Evolutionary conservation across 2,113 vertebrate species (phyloP), one percentile per base, ranked within the genome.

Genomic region (Fukomys damarensis): DNA sequence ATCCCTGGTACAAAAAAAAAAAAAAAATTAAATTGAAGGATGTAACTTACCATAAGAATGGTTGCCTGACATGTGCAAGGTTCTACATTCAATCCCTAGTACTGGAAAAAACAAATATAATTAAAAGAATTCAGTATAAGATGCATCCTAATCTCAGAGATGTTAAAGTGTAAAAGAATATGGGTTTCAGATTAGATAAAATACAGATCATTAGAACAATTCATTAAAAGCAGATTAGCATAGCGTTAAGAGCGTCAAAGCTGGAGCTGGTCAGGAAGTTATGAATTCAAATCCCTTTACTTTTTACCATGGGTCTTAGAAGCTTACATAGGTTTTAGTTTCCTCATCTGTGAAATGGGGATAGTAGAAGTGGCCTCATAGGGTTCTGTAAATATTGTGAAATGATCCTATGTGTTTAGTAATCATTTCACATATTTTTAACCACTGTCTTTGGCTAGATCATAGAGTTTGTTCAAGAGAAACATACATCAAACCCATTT

Each of bases 381-480:
- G 54, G 32, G 10, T 81, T 94, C 38, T 94, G 41, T 92, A 41
- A 96, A 49, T 94, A 85, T 77, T 89, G 46, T 89, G 17, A 92
- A 38, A 70, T 70, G 90, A 85, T 91, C 77, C 89, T 84, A 77
- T 61, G 5, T 72, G 54, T 86, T 72, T 63, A 58, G 70, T 80
- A 93, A 95, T 81, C 86, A 87, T 63, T 66, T 16, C 35, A 88
- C 22, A 4, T 68, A 84, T 90, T 95, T 76, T 96, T 61, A 91
- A 74, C 85, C 20, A 2, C 19, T 8, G 52, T 65, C 68, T 95
- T 97, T 96, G 89, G 52, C 77, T 96, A 86, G 46, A 88, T 76
- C 59, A 79, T 72, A 94, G 54, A 85, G 41, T 28, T 86, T 93
- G 38, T 86, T 94, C 81, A 95, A 97, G 28, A 88, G 56, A 30